These are phyloP conservation scores for Salpingus planirostris DNA, from an alignment of 2,888 invertebrate genomes.

Conservation along the genomic window DNA sequence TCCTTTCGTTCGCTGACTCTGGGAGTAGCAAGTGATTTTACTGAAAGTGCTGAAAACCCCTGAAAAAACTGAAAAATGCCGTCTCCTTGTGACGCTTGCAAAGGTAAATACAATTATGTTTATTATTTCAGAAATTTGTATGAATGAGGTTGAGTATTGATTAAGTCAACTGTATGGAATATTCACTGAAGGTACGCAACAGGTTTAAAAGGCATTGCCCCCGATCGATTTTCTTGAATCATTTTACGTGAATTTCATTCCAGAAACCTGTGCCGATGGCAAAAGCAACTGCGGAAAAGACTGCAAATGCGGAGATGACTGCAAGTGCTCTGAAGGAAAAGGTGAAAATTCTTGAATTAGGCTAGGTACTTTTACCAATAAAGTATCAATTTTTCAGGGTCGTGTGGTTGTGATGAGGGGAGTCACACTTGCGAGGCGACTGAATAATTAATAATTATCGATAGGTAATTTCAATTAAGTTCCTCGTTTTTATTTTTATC, in stretches of 20 bases:
- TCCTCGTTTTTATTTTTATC: constrained; percentile 1
- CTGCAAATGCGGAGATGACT: constrained; percentile 51
- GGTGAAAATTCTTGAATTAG: constrained; percentile 11
- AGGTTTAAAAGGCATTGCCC: too few relatives aligned
- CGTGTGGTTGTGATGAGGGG: constrained; percentile 8
- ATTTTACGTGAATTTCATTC: constrained; percentile 21
- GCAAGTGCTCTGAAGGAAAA: constrained; percentile 44
- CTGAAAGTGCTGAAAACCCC: not conserved
- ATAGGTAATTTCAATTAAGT: too few relatives aligned
- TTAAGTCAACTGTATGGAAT: too few relatives aligned
- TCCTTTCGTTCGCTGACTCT: too few relatives aligned
- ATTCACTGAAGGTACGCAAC: too few relatives aligned
- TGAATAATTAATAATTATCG: too few relatives aligned
- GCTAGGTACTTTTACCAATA: not conserved
- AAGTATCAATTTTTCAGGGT: constrained; percentile 4
- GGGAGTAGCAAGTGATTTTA: not conserved
- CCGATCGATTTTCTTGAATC: constrained; percentile 7
- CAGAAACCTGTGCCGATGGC: constrained; percentile 49
- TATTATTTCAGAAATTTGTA: constrained; percentile 2
- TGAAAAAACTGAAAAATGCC: constrained; percentile 41
- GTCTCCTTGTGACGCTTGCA: constrained; percentile 48
- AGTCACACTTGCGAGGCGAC: constrained; percentile 7
- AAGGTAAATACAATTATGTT: constrained; percentile 40
- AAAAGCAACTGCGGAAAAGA: constrained; percentile 46
- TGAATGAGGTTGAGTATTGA: too few relatives aligned